Conservation (phyloP, 2,888 invertebrate genomes). For the Formica aserva region DNA sequence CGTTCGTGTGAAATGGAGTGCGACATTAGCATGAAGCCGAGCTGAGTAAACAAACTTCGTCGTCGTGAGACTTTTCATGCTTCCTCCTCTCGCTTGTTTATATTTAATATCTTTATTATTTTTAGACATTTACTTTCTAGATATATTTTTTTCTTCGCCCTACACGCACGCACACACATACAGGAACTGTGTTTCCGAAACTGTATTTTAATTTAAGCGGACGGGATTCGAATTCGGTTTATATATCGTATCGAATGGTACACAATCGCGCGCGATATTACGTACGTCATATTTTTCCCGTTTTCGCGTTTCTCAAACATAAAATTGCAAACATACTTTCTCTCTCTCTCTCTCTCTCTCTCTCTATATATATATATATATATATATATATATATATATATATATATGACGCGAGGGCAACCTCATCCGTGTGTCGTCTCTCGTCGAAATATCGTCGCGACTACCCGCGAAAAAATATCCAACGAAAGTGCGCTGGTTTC, state of each 20-base stretch:
- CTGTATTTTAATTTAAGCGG: neutral
- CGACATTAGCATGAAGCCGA: conserved; percentile 26
- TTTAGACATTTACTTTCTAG: neutral
- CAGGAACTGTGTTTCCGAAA: neutral
- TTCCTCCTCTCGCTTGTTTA: neutral
- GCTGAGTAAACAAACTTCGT: conserved; percentile 10
- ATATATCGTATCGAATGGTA: neutral
- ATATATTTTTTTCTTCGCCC: neutral
- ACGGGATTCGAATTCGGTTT: conserved; percentile 9
- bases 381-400: no score
- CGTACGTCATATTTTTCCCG: conserved; percentile 10
- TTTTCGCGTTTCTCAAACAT: conserved; percentile 37
- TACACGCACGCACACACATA: no score
- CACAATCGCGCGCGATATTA: conserved; percentile 14
- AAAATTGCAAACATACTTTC: conserved; percentile 37
- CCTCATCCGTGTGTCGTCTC: neutral
- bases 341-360: no score
- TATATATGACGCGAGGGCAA: neutral
- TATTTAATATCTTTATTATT: neutral
- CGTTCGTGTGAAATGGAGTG: conserved; percentile 34
- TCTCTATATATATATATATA: no score
- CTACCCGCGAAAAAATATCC: conserved; percentile 51
- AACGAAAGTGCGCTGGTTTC: conserved; percentile 2
- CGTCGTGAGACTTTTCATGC: neutral
- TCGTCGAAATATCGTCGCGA: conserved; percentile 32